Evolutionary conservation across 1,140 invertebrate genomes (phyloP).

Genomic region (Brachionus sp.): DNA sequence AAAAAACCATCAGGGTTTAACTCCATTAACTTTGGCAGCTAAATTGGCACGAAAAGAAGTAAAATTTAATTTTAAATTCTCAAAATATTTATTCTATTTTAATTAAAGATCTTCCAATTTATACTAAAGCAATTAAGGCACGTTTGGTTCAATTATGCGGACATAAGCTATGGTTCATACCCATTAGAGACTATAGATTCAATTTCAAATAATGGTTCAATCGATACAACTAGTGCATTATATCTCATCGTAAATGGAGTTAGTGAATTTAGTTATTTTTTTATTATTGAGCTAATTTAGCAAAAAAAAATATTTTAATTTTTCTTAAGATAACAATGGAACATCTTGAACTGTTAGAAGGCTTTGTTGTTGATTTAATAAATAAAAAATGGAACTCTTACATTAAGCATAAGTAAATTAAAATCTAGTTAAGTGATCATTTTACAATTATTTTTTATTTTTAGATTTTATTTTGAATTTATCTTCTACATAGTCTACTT

Average conservation of each 20-base stretch:
- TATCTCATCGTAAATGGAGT: constrained; percentile 95
- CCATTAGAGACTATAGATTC: constrained; percentile 92
- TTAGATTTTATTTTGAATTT: constrained; percentile 44
- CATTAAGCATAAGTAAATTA: constrained; percentile 14
- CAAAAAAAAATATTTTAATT: background rate
- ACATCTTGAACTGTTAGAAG: constrained; percentile 91
- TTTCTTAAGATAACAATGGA: constrained; percentile 76
- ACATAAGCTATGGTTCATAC: constrained; percentile 92
- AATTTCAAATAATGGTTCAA: constrained; percentile 77
- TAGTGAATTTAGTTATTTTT: background rate
- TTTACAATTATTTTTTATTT: background rate
- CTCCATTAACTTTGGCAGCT: constrained; percentile 85
- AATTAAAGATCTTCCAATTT: constrained; percentile 77
- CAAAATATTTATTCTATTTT: constrained; percentile 25
- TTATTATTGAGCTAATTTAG: too few relatives aligned
- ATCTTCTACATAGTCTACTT: background rate
- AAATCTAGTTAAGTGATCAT: background rate
- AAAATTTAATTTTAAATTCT: constrained; percentile 25
- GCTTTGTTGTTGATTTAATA: constrained; percentile 84
- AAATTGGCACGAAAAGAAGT: constrained; percentile 82
- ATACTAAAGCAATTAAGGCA: constrained; percentile 88
- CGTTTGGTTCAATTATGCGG: constrained; percentile 81
- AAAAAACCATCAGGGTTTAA: constrained; percentile 80
- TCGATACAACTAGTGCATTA: constrained; percentile 85
- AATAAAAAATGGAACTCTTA: constrained; percentile 86